Conservation (phyloP, 2,888 invertebrate species). For the Limenitis camilla region DNA sequence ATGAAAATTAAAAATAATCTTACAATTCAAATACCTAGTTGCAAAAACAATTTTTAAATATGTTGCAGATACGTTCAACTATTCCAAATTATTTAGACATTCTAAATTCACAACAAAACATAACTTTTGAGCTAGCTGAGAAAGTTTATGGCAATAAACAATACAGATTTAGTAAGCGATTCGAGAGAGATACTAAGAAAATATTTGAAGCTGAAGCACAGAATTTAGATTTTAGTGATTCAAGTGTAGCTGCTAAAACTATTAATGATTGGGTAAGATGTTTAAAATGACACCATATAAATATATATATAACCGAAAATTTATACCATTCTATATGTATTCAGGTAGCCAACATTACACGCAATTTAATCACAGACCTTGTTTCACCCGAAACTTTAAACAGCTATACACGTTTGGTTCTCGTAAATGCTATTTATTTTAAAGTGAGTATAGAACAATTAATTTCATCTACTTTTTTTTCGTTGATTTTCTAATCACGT, state of each 20-base stretch:
- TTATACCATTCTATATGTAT: neutral
- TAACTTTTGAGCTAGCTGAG: conserved; percentile 22
- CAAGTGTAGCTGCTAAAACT: conserved; percentile 18
- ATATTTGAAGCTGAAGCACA: conserved; percentile 25
- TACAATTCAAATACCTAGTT: neutral
- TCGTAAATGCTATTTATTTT: conserved; percentile 24
- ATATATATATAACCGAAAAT: no score
- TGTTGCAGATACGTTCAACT: conserved; percentile 23
- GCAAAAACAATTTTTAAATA: neutral
- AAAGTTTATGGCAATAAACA: conserved; percentile 23
- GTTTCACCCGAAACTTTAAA: conserved; percentile 12
- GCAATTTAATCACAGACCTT: conserved; percentile 22
- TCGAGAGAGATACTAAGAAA: conserved; percentile 18
- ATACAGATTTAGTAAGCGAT: conserved; percentile 20
- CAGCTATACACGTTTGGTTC: conserved; percentile 20
- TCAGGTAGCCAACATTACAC: conserved; percentile 22
- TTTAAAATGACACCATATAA: neutral
- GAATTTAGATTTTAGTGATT: conserved; percentile 27
- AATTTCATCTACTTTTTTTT: no score
- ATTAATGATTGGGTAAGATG: conserved; percentile 28
- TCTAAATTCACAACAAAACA: conserved; percentile 23
- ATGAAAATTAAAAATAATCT: neutral
- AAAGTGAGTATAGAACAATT: conserved; percentile 13
- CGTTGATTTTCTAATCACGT: no score
- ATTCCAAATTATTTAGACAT: conserved; percentile 22